Evolutionary conservation across 1,140 invertebrate species (phyloP).

Genomic region (Ladona fulva): DNA sequence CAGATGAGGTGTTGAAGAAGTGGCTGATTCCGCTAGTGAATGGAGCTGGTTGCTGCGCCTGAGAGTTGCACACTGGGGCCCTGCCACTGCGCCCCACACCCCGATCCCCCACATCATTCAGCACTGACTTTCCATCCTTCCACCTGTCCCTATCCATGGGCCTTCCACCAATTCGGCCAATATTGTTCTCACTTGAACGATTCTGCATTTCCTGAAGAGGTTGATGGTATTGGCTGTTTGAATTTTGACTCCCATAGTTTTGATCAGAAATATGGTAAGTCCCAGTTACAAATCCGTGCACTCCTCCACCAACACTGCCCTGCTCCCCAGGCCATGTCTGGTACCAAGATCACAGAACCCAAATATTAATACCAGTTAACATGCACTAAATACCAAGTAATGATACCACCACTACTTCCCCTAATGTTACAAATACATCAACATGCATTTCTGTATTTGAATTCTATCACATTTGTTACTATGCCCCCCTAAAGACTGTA

Average conservation of each 20-base stretch:
- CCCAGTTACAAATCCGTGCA: background rate
- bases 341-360: background rate
- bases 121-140: background rate
- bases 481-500: no score
- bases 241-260: background rate
- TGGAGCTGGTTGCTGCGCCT: background rate
- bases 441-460: no score
- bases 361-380: background rate
- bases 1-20: background rate
- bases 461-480: no score
- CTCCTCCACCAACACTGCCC: background rate
- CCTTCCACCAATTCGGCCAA: background rate
- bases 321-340: slow-evolving; percentile 1
- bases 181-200: background rate
- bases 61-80: background rate
- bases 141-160: background rate
- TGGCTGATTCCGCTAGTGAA: background rate
- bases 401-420: no score
- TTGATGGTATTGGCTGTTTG: slow-evolving; percentile 2
- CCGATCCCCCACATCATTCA: background rate
- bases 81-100: background rate
- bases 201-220: slow-evolving; percentile 4
- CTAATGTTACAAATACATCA: no score
- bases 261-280: background rate
- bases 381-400: background rate